A percentile compares a stretch with the other conserved stretches of the same genome.
These are phyloP conservation scores for Pycnonotus jocosus DNA, from an alignment of 2,113 vertebrate genomes.

Conservation along the genomic window DNA sequence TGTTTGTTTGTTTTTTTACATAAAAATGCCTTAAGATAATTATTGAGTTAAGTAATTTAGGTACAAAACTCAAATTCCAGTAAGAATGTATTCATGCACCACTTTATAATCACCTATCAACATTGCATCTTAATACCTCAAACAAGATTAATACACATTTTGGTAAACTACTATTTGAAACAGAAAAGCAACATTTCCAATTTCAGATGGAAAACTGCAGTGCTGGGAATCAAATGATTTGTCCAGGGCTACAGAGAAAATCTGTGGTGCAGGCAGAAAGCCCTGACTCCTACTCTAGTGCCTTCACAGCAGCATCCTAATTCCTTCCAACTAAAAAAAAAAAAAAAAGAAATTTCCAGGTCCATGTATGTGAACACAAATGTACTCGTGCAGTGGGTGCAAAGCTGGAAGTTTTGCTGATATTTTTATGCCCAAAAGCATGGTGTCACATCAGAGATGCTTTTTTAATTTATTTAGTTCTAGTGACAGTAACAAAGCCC, in stretches of 20 bases:
- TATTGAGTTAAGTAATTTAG: neutral
- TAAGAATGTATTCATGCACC: neutral
- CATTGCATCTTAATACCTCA: neutral
- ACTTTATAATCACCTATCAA: neutral
- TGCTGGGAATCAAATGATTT: neutral
- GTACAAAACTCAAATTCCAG: neutral
- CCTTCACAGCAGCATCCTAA: neutral
- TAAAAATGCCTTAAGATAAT: neutral
- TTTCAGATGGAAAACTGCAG: neutral
- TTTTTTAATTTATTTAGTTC: neutral
- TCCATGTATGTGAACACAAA: neutral
- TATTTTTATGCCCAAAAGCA: neutral
- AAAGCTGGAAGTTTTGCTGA: neutral
- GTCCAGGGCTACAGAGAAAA: neutral
- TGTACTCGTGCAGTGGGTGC: neutral
- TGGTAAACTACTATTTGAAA: neutral
- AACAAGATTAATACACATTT: neutral
- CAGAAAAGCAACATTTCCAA: neutral
- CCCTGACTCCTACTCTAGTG: neutral
- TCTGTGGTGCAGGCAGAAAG: neutral
- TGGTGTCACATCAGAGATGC: neutral
- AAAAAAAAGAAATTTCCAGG: neutral
- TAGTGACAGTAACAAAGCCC: neutral
- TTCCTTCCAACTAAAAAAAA: neutral
- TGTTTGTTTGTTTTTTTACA: neutral